Evolutionary conservation across 1,140 invertebrate genomes (phyloP).

Genomic region (Limonius californicus): DNA sequence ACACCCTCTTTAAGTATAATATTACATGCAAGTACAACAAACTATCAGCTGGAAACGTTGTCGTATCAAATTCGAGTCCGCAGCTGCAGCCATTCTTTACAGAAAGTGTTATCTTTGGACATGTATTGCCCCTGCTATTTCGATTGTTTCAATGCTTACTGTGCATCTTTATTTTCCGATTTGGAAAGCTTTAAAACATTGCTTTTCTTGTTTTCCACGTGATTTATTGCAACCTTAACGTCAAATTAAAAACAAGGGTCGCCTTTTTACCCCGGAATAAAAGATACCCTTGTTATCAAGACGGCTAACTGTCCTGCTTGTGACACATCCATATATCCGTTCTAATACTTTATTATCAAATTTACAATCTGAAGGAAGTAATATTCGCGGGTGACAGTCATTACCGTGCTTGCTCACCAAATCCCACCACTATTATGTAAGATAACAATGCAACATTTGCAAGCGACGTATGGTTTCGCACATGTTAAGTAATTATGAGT

Average conservation of each 20-base stretch:
- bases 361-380: too few relatives aligned
- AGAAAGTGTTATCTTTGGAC: not conserved
- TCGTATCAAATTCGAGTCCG: constrained; percentile 1
- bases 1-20: too few relatives aligned
- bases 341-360: too few relatives aligned
- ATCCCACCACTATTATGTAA: too few relatives aligned
- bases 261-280: not conserved
- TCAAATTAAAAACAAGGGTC: constrained; percentile 3
- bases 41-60: too few relatives aligned
- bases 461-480: too few relatives aligned
- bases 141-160: not conserved
- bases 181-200: not conserved
- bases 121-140: not conserved
- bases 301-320: not conserved
- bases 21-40: too few relatives aligned
- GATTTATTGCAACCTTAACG: constrained; percentile 3
- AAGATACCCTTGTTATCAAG: constrained; percentile 1
- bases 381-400: too few relatives aligned
- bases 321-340: too few relatives aligned
- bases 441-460: too few relatives aligned
- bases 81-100: not conserved
- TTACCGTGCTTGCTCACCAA: too few relatives aligned
- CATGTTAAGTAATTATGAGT: too few relatives aligned
- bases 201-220: constrained; percentile 1
- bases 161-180: not conserved